These are phyloP conservation scores for Chondrilla cf. caribensis DNA, from an alignment of 37 sponge, comb jelly and placozoan species.

Conservation along the genomic window DNA sequence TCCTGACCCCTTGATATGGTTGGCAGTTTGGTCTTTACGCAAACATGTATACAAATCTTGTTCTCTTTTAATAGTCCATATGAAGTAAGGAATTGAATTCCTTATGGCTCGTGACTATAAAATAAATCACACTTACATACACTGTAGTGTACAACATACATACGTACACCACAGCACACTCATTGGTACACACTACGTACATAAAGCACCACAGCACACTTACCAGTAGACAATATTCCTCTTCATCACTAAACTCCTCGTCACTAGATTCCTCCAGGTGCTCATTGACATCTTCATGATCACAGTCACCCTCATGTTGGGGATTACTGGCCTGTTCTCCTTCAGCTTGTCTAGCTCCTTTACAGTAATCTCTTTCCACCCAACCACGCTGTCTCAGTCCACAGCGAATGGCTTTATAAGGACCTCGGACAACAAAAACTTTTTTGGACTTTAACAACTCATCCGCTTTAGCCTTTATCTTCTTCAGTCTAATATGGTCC, in stretches of 20 bases:
- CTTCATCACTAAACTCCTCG: slow-evolving; percentile 69
- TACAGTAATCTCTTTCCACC: slow-evolving; percentile 77
- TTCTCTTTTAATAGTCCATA: slow-evolving; percentile 80
- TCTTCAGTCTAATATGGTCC: not conserved
- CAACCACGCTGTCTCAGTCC: slow-evolving; percentile 79
- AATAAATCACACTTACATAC: no score
- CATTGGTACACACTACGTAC: not conserved
- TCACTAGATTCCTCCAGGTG: slow-evolving; percentile 36
- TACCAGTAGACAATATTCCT: slow-evolving; percentile 75
- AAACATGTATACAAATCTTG: slow-evolving; percentile 33
- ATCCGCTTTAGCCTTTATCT: not conserved
- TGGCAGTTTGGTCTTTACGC: slow-evolving; percentile 64
- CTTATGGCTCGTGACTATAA: slow-evolving; percentile 69
- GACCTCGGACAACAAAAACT: slow-evolving; percentile 74
- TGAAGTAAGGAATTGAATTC: slow-evolving; percentile 73
- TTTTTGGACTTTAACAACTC: slow-evolving; percentile 53
- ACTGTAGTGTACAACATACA: no score
- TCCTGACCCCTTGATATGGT: slow-evolving; percentile 76
- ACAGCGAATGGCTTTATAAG: slow-evolving; percentile 68
- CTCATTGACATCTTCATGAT: slow-evolving; percentile 8
- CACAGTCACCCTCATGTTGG: slow-evolving; percentile 3
- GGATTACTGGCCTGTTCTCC: not conserved
- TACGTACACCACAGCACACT: not conserved
- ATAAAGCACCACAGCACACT: not conserved
- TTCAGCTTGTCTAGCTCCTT: not conserved